A percentile compares a stretch with the other conserved stretches of the same genome.
phyloP scores from a whole-genome alignment of 1,140 invertebrate genomes.

The Drosophila athabasca region DNA sequence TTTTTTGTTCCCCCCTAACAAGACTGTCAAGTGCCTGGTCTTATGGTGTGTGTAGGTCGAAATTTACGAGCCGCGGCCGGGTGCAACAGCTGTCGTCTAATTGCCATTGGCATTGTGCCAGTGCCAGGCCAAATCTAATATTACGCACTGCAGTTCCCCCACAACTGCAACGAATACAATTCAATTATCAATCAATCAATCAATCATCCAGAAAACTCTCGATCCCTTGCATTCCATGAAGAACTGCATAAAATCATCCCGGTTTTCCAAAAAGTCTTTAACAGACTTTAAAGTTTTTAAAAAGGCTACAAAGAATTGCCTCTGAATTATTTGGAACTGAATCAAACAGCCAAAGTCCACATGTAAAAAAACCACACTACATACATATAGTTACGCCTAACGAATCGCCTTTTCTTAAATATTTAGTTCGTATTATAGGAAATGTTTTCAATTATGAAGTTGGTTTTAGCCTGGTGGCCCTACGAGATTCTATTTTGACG shows the following conservation, averaged over 20 bases:
- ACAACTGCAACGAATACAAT: slow-evolving; percentile 16
- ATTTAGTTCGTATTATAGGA: no score
- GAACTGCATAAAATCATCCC: no score
- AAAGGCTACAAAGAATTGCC: no score
- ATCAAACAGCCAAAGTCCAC: no score
- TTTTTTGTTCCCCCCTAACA: slow-evolving; percentile 8
- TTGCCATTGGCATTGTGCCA: slow-evolving; percentile 67
- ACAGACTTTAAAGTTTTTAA: no score
- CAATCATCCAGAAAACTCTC: slow-evolving; percentile 11
- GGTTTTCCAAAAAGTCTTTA: no score
- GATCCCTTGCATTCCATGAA: slow-evolving; percentile 1
- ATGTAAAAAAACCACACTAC: no score
- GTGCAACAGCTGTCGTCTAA: slow-evolving; percentile 59
- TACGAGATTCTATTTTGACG: slow-evolving; percentile 33
- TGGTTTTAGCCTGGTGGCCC: slow-evolving; percentile 20
- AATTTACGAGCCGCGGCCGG: slow-evolving; percentile 53
- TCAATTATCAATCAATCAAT: slow-evolving; percentile 39
- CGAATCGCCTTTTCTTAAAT: no score
- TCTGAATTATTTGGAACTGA: no score
- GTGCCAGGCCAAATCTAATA: slow-evolving; percentile 30
- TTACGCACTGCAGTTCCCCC: slow-evolving; percentile 25
- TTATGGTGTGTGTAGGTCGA: slow-evolving; percentile 38
- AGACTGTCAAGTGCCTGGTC: slow-evolving; percentile 51
- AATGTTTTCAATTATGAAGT: no score
- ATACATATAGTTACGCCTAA: no score